Conservation (phyloP, 2,113 vertebrate genomes). For the Accipiter cooperii region DNA sequence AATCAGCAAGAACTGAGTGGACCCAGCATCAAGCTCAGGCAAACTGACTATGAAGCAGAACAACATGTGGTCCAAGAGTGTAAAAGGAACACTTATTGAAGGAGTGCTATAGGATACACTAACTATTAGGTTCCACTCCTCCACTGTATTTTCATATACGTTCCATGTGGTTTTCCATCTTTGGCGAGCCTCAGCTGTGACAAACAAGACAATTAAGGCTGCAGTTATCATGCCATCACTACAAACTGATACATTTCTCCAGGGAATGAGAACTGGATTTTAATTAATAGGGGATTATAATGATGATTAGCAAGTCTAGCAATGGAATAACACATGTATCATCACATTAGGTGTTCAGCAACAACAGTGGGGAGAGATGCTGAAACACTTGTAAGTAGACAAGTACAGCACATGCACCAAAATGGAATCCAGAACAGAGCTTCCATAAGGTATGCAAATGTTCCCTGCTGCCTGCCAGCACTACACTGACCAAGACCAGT, state of each 20-base stretch:
- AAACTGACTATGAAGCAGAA: neutral
- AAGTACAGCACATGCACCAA: neutral
- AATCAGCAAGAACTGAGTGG: neutral
- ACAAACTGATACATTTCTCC: neutral
- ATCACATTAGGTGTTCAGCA: neutral
- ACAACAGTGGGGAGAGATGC: neutral
- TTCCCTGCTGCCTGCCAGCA: neutral
- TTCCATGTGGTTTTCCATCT: neutral
- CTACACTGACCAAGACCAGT: neutral
- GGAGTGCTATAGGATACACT: neutral
- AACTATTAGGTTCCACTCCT: neutral
- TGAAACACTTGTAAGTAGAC: neutral
- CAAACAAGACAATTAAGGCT: neutral
- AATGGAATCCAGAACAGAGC: neutral
- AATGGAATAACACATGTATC: neutral
- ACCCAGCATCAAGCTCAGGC: neutral
- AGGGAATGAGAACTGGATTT: neutral
- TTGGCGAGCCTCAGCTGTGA: neutral
- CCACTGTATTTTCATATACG: neutral
- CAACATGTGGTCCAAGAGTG: fast-evolving
- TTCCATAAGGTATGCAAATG: neutral
- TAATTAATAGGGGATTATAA: neutral
- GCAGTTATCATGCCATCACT: neutral
- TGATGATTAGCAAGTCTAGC: neutral
- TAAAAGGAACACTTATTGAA: neutral